These are phyloP conservation scores for Eubucco bourcierii DNA, from an alignment of 2,113 vertebrate genomes.

Conservation along the genomic window DNA sequence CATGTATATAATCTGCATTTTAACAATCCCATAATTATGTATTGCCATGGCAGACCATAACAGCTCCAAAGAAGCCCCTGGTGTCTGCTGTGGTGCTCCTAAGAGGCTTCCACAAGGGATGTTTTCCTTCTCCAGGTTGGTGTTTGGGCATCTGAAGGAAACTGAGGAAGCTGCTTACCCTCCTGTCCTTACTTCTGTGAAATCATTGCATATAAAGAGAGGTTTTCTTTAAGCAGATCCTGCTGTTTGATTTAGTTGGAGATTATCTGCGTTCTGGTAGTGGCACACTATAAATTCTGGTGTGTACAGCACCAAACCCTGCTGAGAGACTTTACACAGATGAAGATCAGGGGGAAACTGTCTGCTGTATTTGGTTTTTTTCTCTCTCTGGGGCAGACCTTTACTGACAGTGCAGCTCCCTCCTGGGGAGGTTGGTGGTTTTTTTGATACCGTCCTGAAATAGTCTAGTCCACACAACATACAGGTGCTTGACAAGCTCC, in stretches of 20 bases:
- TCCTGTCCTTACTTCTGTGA: neutral
- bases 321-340: no score
- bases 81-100: neutral
- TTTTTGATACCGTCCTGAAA: neutral
- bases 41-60: slow-evolving; percentile 23
- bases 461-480: neutral
- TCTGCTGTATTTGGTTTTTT: fast-evolving
- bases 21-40: slow-evolving; percentile 25
- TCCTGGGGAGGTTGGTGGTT: neutral
- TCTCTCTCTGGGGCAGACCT: neutral
- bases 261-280: neutral
- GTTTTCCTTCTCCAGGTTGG: neutral
- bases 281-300: no score
- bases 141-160: neutral
- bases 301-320: neutral
- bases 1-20: slow-evolving; percentile 55
- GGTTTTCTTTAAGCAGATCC: neutral
- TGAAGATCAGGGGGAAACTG: neutral
- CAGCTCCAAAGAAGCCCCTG: neutral
- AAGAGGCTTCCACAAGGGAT: neutral
- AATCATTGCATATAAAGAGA: neutral
- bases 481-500: neutral
- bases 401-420: neutral
- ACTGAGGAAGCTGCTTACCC: neutral
- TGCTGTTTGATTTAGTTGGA: neutral